phyloP scores from a whole-genome alignment of 2,797 vertebrate species.

The Eulemur rubriventer region DNA sequence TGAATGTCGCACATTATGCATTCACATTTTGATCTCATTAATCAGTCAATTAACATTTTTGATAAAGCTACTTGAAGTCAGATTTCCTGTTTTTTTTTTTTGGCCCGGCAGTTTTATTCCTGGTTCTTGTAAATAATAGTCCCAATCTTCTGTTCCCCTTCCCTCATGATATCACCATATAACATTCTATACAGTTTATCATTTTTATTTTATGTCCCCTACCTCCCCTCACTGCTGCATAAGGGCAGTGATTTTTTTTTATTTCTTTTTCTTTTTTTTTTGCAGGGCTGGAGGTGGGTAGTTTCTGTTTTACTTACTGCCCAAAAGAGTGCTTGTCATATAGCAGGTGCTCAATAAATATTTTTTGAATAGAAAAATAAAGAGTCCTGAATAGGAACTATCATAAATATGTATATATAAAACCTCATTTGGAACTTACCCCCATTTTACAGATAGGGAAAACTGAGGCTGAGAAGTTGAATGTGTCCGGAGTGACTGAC shows the following conservation, averaged over 20 bases:
- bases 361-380: neutral
- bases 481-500: neutral
- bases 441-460: neutral
- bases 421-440: neutral
- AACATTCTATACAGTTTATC: neutral
- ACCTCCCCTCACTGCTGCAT: no score
- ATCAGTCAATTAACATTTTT: neutral
- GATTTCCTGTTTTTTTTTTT: neutral
- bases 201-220: neutral
- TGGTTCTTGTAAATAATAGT: neutral
- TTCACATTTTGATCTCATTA: neutral
- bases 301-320: neutral
- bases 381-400: neutral
- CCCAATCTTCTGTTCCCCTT: neutral
- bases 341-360: neutral
- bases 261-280: no score
- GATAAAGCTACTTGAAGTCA: neutral
- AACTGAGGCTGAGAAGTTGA: neutral
- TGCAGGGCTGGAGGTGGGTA: accelerated
- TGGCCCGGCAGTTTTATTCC: neutral
- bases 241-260: neutral
- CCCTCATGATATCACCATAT: neutral
- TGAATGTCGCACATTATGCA: neutral
- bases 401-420: neutral
- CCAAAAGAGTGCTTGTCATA: neutral